Conservation (phyloP, 2,113 vertebrate species). For the Mesitornis unicolor region DNA sequence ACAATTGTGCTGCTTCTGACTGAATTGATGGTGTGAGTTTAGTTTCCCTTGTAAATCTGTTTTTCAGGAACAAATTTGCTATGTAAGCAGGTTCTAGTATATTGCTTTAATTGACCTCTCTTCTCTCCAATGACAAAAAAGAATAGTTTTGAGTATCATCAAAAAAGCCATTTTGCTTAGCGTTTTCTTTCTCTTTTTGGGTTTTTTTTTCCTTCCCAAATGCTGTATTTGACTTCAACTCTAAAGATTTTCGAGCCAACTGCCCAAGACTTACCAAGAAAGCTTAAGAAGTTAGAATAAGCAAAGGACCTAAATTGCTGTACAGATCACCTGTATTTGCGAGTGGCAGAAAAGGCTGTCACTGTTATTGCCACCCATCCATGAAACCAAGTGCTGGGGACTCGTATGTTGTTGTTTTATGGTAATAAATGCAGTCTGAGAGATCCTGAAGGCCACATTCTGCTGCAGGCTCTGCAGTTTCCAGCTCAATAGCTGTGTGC, state of each 20-base stretch:
- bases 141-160: not conserved
- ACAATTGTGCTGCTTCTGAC: constrained; percentile 51
- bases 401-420: not conserved
- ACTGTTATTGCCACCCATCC: not conserved
- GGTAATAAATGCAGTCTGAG: not conserved
- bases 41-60: constrained; percentile 14
- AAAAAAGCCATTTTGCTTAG: not conserved
- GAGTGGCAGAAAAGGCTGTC: not conserved
- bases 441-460: not conserved
- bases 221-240: not conserved
- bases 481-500: not conserved
- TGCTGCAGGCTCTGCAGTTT: not conserved
- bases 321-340: not conserved
- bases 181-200: not conserved
- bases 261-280: not conserved
- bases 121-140: not conserved
- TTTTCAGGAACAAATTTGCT: constrained; percentile 36
- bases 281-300: not conserved
- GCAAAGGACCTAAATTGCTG: not conserved
- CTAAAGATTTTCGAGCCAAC: not conserved
- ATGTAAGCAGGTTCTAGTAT: constrained; percentile 26
- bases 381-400: not conserved
- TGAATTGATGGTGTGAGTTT: constrained; percentile 25
- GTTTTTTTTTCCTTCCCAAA: not conserved
- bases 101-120: constrained; percentile 1